Percentiles rank a stretch among this genome's conserved stretches.
These are phyloP conservation scores for Perizoma flavofasciatum DNA, from an alignment of 2,888 invertebrate genomes.

Conservation along the genomic window DNA sequence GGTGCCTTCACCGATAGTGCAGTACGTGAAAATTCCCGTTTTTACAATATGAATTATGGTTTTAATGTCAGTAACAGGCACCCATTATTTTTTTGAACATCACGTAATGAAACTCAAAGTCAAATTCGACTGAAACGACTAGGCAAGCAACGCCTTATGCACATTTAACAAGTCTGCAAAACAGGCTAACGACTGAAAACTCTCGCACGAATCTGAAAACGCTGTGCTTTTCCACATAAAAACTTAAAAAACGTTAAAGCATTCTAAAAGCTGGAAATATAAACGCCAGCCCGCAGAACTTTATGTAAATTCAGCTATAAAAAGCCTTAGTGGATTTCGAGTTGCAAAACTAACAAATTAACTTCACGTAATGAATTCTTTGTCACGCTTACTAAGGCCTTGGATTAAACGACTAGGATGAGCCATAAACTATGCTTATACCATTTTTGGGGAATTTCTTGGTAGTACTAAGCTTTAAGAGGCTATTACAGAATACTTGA, in stretches of 20 bases:
- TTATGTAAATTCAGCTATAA: conserved; percentile 28
- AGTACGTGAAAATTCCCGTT: too few species aligned
- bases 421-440: conserved; percentile 30
- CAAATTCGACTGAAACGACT: too few species aligned
- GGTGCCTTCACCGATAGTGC: too few species aligned
- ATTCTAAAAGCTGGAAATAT: conserved; percentile 19
- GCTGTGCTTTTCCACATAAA: conserved; percentile 20
- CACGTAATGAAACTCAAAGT: too few species aligned
- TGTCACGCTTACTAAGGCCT: conserved; percentile 22
- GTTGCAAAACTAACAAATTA: conserved; percentile 30
- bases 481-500: conserved; percentile 24
- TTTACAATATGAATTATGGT: too few species aligned
- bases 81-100: too few species aligned
- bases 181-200: conserved; percentile 25
- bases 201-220: conserved; percentile 22
- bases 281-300: conserved; percentile 17
- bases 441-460: conserved; percentile 28
- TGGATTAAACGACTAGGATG: conserved; percentile 19
- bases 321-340: conserved; percentile 18
- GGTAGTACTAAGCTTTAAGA: conserved; percentile 24
- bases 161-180: conserved; percentile 8
- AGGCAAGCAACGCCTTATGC: too few species aligned
- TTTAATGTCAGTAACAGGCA: too few species aligned
- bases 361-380: conserved; percentile 10
- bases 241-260: conserved; percentile 3